Evolutionary conservation across 2,797 vertebrate species (phyloP), one percentile per base, ranked within the genome.

Genomic region (Salarias fasciatus): DNA sequence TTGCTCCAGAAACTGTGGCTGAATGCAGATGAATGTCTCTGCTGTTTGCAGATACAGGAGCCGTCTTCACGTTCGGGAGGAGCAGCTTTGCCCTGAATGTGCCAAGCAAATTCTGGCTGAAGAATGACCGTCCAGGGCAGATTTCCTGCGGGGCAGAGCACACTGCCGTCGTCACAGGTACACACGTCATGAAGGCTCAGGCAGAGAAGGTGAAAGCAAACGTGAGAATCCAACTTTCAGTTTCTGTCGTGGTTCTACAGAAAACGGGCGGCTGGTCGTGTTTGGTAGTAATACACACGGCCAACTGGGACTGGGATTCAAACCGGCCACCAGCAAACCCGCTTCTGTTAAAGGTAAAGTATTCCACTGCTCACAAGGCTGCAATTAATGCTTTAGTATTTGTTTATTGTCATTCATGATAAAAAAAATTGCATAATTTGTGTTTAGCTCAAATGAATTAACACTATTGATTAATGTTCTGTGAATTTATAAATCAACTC

Each of bases 101-200:
- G 68, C 94, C 95, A 15, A 91, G 93, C 85, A 95, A 88, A 72
- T 97, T 97, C 87, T 96, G 95, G 95, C 81, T 97, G 86, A 97
- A 94, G 90, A 95, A 93, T 75, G 94, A 95, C 74, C 86, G 82
- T 44, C 92, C 95, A 43, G 59, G 88, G 3, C 82, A 86, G 40
- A 83, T 95, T 51, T 92, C 93, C 1, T 96, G 96, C 73, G 96
- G 96, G 28, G 92, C 94, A 86, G 94, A 95, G 50, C 96, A 98
- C 66, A 90, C 92, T 3, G 94, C 94, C 46, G 60, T 97, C 72
- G 82, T 95, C 76, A 96, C 96, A 93, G 94, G 96, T 96, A 66
- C 33, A 38, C 24, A 29, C 5, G 28, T 53, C 33, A n/a, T 24
- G 8, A 31, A 46, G 18, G 18, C 18, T 24, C 18, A 24, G 18